Conservation (phyloP, 1,140 invertebrate species). For the Aphelinus certus region DNA sequence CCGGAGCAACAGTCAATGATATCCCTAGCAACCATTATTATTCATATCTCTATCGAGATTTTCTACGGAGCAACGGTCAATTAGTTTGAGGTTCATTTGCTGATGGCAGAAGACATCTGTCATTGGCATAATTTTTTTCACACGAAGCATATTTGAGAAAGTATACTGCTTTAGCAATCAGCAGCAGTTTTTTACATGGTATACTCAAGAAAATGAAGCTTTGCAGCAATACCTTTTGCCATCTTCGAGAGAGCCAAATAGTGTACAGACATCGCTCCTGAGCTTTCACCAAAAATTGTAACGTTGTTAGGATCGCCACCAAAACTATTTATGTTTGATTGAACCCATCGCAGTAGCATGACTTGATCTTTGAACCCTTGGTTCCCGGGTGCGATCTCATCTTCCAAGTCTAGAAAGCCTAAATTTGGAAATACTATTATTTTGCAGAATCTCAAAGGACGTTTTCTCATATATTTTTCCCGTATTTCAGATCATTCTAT, state of each 20-base stretch:
- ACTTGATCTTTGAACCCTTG: constrained; percentile 67
- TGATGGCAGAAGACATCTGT: too few relatives aligned
- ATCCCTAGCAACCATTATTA: too few relatives aligned
- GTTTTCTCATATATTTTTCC: neutral
- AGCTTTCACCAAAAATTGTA: constrained; percentile 72
- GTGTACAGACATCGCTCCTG: constrained; percentile 54
- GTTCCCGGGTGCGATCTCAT: constrained; percentile 56
- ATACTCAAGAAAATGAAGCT: too few relatives aligned
- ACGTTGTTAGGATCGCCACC: constrained; percentile 71
- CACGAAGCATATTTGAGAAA: too few relatives aligned
- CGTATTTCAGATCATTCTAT: too few relatives aligned
- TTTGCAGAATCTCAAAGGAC: neutral
- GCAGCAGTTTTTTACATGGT: too few relatives aligned
- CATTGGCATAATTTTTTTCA: constrained; percentile 2
- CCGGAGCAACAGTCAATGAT: too few relatives aligned
- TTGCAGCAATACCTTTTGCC: neutral
- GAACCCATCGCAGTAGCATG: constrained; percentile 69
- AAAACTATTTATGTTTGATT: constrained; percentile 70
- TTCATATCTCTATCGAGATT: neutral
- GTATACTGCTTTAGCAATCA: neutral
- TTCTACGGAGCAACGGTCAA: too few relatives aligned
- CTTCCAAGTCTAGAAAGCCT: constrained; percentile 40
- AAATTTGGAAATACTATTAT: neutral
- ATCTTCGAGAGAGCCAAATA: too few relatives aligned
- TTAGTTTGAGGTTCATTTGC: too few relatives aligned